phyloP scores from a whole-genome alignment of 1,140 invertebrate species.

The Pogonus chalceus region DNA sequence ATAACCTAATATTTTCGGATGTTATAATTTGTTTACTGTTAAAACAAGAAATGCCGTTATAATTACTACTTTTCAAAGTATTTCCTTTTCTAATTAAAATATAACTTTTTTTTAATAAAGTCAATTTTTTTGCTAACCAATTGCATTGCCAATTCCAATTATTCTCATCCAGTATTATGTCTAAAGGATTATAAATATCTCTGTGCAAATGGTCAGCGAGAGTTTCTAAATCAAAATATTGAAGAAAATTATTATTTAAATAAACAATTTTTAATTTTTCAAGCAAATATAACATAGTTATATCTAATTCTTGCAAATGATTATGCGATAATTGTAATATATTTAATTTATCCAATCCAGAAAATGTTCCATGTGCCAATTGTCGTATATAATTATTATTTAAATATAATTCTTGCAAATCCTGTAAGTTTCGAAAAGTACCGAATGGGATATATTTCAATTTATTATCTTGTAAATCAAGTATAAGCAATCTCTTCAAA shows the following conservation, averaged over 20 bases:
- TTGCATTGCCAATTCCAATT: no score
- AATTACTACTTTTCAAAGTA: no score
- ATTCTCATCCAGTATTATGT: no score
- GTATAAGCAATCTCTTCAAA: no score
- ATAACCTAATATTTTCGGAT: no score
- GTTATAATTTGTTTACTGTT: no score
- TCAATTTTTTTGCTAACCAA: no score
- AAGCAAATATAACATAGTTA: constrained; percentile 7
- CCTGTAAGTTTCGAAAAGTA: constrained; percentile 5
- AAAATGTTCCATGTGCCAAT: constrained; percentile 3
- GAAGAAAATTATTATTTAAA: neutral
- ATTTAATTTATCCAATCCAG: constrained; percentile 1
- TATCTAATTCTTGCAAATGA: no score
- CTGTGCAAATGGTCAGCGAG: neutral
- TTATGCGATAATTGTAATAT: constrained; percentile 10
- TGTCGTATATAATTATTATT: neutral
- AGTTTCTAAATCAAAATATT: constrained; percentile 1
- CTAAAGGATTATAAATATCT: neutral
- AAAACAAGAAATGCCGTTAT: no score
- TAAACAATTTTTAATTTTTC: neutral
- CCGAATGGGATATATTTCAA: constrained; percentile 6
- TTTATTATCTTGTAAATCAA: constrained; percentile 7
- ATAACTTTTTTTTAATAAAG: no score
- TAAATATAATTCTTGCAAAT: constrained; percentile 5
- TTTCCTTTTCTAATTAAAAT: no score